Base-by-base conservation (phyloP, 2,888 invertebrate genomes). In the Zeuzera pyrina region DNA sequence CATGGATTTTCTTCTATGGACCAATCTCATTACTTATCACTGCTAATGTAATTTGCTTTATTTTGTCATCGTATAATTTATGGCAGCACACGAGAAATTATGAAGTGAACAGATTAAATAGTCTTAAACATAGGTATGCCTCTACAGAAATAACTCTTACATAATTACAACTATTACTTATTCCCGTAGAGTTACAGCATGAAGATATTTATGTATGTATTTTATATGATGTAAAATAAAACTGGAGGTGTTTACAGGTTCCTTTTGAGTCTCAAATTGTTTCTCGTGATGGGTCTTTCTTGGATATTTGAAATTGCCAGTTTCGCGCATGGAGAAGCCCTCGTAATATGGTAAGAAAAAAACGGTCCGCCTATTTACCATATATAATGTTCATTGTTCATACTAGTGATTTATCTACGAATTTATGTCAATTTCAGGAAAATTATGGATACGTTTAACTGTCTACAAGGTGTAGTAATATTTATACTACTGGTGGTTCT, bases 221-320 rank as follows among this genome's bases (percentile, higher is more conserved):
- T 22, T 22, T 10, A 22, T 26, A 15, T 25, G 12, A 11, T 12
- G 7, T 25, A n/a, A 14, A 19, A 19, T 19, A 7, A 7, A 19
- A 19, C 5, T 19, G 6, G 19, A 7, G 1, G 12, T 12, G 6
- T 12, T 25, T 25, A 25, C 63, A 90, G 89, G 47, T 88, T 88
- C 47, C 65, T 85, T 15, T 62, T 90, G 13, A 90, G 88, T 32
- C 52, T 89, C 2, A 90, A 89, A 57, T 66, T 91, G 35, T 88
- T 89, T 45, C 64, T 90, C 3, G 85, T 90, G 0, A 91, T 90
- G 89, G 91, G 91, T 2, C 74, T 90, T 28, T 86, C 88, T 0
- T 91, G 91, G 91, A 84, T 88, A 40, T 91, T 91, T 45, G 91
- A 91, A 65, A 83, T 90, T 8, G 65, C 74, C 13, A 84, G 84